Evolutionary conservation across 2,113 vertebrate species (phyloP).

Genomic region (Rhinopomastus cyanomelas): DNA sequence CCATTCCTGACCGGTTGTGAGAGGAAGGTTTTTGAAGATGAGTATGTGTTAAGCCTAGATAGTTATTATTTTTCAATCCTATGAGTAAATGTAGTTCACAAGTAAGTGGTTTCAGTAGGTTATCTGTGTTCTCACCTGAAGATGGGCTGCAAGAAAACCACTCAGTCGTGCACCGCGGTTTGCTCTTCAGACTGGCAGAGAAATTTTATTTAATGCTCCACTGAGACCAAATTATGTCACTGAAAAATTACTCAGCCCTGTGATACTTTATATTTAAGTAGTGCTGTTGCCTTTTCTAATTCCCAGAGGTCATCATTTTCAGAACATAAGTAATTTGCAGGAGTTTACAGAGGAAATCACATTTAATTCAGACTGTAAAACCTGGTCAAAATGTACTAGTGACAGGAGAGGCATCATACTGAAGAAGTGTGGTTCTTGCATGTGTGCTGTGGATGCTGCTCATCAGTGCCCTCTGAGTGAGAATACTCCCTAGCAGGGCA

Average conservation of each 20-base stretch:
- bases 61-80: too few species aligned
- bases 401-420: not conserved
- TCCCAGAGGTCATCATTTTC: slow-evolving; percentile 24
- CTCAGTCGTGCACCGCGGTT: not conserved
- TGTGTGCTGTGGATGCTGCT: not conserved
- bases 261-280: slow-evolving; percentile 50
- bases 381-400: not conserved
- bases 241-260: slow-evolving; percentile 34
- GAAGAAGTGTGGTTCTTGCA: not conserved
- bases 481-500: rapidly evolving
- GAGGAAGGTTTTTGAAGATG: not conserved
- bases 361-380: slow-evolving; percentile 24
- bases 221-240: slow-evolving; percentile 14
- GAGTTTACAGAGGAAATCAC: slow-evolving; percentile 4
- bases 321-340: slow-evolving; percentile 1
- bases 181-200: not conserved
- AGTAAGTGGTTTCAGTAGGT: not conserved
- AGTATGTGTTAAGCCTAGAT: not conserved
- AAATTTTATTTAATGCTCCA: slow-evolving; percentile 51
- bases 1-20: not conserved
- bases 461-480: not conserved
- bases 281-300: slow-evolving; percentile 44
- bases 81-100: not conserved
- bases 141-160: not conserved
- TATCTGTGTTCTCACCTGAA: not conserved